Evolutionary conservation across 2,797 vertebrate genomes (phyloP).

Genomic region (Distichodus sexfasciatus): DNA sequence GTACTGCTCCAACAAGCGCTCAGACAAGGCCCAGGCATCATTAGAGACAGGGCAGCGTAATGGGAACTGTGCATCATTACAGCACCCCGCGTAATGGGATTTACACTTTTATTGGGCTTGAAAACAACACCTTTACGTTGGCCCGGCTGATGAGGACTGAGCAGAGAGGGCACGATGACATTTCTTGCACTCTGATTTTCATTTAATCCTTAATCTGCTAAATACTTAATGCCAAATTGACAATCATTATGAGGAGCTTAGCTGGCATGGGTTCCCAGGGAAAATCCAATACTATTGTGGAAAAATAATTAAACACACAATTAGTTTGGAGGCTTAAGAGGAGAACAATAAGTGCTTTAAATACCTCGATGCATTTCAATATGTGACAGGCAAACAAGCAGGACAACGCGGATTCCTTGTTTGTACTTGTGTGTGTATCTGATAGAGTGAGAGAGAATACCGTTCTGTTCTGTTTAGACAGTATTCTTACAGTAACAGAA

Average conservation of each 20-base stretch:
- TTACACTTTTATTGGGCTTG: constrained; percentile 13
- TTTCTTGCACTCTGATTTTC: constrained; percentile 41
- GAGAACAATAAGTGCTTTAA: constrained; percentile 55
- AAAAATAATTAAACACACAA: constrained; percentile 63
- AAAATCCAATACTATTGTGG: constrained; percentile 57
- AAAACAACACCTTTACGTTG: constrained; percentile 41
- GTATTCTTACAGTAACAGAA: constrained; percentile 20
- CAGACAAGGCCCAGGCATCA: constrained; percentile 36
- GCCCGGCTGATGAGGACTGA: constrained; percentile 9
- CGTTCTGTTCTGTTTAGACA: constrained; percentile 28
- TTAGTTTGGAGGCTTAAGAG: constrained; percentile 59
- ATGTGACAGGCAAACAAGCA: constrained; percentile 42
- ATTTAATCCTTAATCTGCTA: constrained; percentile 60
- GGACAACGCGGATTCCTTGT: not conserved
- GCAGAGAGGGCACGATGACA: constrained; percentile 25
- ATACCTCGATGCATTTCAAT: constrained; percentile 62
- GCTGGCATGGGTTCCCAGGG: constrained; percentile 48
- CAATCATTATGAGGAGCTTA: constrained; percentile 60
- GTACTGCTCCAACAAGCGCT: constrained; percentile 32
- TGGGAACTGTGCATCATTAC: constrained; percentile 31
- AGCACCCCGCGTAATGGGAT: constrained; percentile 36
- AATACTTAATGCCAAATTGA: constrained; percentile 63
- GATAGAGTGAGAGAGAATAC: constrained; percentile 26
- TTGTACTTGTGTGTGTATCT: constrained; percentile 21
- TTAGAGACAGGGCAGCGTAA: constrained; percentile 41